Conservation (phyloP, 2,113 vertebrate genomes). For the Erpornis zantholeuca region DNA sequence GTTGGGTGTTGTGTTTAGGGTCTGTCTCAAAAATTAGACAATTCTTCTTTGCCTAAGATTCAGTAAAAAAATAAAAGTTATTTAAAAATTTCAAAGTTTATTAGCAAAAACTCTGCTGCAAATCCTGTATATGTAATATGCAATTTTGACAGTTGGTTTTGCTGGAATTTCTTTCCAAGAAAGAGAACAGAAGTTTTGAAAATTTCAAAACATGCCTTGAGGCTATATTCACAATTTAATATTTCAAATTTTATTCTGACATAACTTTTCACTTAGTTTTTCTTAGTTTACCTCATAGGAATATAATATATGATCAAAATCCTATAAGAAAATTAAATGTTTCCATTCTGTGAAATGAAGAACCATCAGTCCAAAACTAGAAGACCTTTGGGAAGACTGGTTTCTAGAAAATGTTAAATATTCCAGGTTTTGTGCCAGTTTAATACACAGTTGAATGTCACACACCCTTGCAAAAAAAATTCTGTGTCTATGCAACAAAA, state of each 20-base stretch:
- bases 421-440: neutral
- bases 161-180: neutral
- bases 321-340: conserved; percentile 18
- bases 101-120: neutral
- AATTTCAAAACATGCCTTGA: neutral
- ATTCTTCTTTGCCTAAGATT: neutral
- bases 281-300: neutral
- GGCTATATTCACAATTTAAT: neutral
- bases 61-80: neutral
- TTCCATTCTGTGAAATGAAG: conserved; percentile 34
- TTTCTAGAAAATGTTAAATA: conserved; percentile 18
- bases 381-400: neutral
- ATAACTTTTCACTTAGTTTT: neutral
- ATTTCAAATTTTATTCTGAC: neutral
- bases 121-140: neutral
- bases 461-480: neutral
- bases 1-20: neutral
- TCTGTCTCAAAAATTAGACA: neutral
- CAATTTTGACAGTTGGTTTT: neutral
- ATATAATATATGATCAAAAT: neutral
- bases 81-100: neutral
- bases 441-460: conserved; percentile 2
- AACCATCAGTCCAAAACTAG: neutral
- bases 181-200: neutral
- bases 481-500: neutral